Base-by-base conservation (phyloP, 2,888 invertebrate genomes). In the Cantharis flavilabris region DNA sequence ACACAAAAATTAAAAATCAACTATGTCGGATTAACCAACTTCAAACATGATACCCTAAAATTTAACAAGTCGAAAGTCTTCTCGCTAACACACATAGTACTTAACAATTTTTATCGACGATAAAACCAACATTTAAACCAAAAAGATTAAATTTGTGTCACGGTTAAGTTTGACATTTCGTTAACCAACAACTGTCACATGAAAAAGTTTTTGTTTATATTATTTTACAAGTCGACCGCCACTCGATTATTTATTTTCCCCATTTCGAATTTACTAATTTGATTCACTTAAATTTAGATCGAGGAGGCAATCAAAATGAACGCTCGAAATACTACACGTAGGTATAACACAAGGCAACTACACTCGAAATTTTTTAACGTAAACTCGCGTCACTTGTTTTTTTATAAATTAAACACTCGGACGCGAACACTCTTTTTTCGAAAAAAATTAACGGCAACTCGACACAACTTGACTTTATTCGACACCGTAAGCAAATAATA, bases 11-110 rank as follows among this genome's bases (percentile, higher is more conserved):
- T 23, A n/a, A 23, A 72, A 30, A 63, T 70, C 70, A 81, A 80
- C 85, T 86, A 87, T 81, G 87, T 87, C 81, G 85, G 84, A 82
- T 87, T 88, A 88, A 86, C 88, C 88, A 87, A 87, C 84, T 86
- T 88, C 88, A 86, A 87, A 88, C 88, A 88, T 88, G 85, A 85
- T 87, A 84, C 83, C 81, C 85, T 84, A 83, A 84, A 84, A 83
- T 80, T 82, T 49, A 49, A 49, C 49, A 49, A 23, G 20, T 72
- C 26, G 49, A 62, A 70, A 82, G 83, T 83, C 82, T 81, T 80
- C 23, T 65, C 65, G 13, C 23, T 23, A 20, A 65, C 20, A 16
- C 13, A 23, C 23, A 65, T 26, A 65, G 20, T 16, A 83, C 83
- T 85, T 84, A 78, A 75, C 72, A 80, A 77, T 80, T 80, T 80